These are phyloP conservation scores for Plemyria rubiginata DNA, from an alignment of 2,888 invertebrate species.

Conservation along the genomic window DNA sequence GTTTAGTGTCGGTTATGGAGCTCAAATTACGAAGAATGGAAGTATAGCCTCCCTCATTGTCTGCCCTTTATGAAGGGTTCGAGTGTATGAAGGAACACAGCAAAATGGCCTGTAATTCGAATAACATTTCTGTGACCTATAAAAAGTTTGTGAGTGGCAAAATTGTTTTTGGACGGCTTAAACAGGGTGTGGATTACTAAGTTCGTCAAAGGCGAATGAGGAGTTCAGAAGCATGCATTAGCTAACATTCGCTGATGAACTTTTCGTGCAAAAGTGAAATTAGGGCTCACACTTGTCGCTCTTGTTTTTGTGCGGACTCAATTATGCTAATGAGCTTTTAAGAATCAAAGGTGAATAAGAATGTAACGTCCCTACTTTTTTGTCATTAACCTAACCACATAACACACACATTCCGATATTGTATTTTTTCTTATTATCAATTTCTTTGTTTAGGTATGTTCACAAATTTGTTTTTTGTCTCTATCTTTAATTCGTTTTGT, in stretches of 20 bases:
- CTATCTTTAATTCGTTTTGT: too few relatives aligned
- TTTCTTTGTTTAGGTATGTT: too few relatives aligned
- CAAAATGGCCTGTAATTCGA: slow-evolving; percentile 74
- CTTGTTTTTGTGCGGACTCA: slow-evolving; percentile 26
- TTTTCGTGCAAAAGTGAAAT: slow-evolving; percentile 21
- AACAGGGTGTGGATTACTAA: slow-evolving; percentile 35
- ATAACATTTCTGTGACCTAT: slow-evolving; percentile 79
- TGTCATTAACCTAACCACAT: not conserved
- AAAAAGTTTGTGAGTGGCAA: slow-evolving; percentile 62
- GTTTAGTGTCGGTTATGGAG: slow-evolving; percentile 78
- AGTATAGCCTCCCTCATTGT: slow-evolving; percentile 72
- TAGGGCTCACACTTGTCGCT: slow-evolving; percentile 28
- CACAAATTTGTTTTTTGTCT: too few relatives aligned
- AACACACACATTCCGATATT: not conserved
- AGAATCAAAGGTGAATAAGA: slow-evolving; percentile 7
- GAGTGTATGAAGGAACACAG: slow-evolving; percentile 73
- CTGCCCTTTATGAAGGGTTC: slow-evolving; percentile 76
- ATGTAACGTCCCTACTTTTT: not conserved
- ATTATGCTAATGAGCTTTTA: slow-evolving; percentile 29
- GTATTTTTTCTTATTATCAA: too few relatives aligned
- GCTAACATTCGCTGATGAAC: slow-evolving; percentile 35
- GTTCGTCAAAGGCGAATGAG: slow-evolving; percentile 29
- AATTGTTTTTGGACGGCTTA: slow-evolving; percentile 62
- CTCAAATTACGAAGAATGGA: slow-evolving; percentile 78
- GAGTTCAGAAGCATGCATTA: slow-evolving; percentile 26